Conservation (phyloP, 2,113 vertebrate genomes). For the Crypturellus undulatus region DNA sequence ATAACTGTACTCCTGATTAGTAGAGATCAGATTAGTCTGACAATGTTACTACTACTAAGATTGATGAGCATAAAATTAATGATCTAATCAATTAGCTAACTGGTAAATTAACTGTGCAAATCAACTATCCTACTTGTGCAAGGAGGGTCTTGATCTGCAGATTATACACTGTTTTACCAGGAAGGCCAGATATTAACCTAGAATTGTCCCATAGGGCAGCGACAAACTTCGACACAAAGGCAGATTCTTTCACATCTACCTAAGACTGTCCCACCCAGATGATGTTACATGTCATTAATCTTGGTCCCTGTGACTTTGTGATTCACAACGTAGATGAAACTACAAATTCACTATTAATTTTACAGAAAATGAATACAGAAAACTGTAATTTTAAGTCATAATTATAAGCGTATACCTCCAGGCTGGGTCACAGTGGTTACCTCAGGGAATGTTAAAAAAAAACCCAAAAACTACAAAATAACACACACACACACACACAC, state of each 20-base stretch:
- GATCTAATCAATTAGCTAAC: background rate
- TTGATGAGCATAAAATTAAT: background rate
- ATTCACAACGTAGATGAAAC: background rate
- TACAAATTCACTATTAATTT: background rate
- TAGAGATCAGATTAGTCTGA: background rate
- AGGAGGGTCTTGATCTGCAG: background rate
- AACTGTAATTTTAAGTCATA: background rate
- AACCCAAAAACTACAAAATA: background rate
- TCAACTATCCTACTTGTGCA: background rate
- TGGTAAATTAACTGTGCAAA: slow-evolving; percentile 7
- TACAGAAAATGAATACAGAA: background rate
- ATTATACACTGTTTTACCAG: background rate
- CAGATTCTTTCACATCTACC: background rate
- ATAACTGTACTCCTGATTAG: background rate
- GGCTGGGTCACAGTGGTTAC: background rate
- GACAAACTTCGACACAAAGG: background rate
- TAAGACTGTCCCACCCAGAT: rapidly evolving
- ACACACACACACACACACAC: no score
- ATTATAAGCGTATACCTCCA: background rate
- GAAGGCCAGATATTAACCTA: background rate
- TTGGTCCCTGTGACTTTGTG: background rate
- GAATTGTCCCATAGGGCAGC: rapidly evolving
- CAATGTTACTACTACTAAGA: background rate
- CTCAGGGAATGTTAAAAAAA: background rate
- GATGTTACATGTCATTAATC: background rate